Evolutionary conservation across 2,888 invertebrate genomes (phyloP), one percentile per base, ranked within the genome.

Genomic region (Hirtodrosophila histrioides): DNA sequence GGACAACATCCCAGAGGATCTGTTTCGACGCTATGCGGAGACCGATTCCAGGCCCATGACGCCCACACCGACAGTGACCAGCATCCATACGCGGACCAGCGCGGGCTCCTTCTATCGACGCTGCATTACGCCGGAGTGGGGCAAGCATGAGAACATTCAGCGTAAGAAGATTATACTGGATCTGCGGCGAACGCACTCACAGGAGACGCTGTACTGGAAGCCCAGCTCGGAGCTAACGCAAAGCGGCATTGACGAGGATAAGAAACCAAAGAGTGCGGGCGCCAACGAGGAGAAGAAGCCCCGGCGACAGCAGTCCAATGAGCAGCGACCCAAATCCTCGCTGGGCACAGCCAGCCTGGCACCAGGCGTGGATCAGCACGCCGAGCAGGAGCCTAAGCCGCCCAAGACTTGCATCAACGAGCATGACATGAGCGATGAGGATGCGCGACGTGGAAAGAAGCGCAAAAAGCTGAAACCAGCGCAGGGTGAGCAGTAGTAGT

Each of bases 21-120:
- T 95, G 86, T 95, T 95, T 89, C 93, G 95, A 82, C 95, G 95
- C 69, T 97, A 96, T 86, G 95, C 96, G 0, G 96, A 96, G 80
- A 97, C 96, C 0, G 97, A 97, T 89, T 97, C 97, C 0, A 93
- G 97, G 24, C 96, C 97, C 0, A 91, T 95, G 70, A 96, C 96
- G 0, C 97, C 97, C 0, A 95, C 96, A 0, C 96, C 96, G 0
- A 96, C 95, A 0, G 92, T 95, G 4, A 94, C 94, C 6, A 96
- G 96, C 87, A 94, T 94, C 75, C 93, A 95, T 90, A 94, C 96
- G 49, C 89, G 95, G 83, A 93, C 95, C 63, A 93, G 96, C 80
- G 93, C 95, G 64, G 84, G 93, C 46, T 84, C 93, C 68, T 90
- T 91, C 5, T 91, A 95, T 84, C 83, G 94, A 79, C 85, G 92